phyloP scores from a whole-genome alignment of 2,888 invertebrate species.

The Toxonevra muliebris region DNA sequence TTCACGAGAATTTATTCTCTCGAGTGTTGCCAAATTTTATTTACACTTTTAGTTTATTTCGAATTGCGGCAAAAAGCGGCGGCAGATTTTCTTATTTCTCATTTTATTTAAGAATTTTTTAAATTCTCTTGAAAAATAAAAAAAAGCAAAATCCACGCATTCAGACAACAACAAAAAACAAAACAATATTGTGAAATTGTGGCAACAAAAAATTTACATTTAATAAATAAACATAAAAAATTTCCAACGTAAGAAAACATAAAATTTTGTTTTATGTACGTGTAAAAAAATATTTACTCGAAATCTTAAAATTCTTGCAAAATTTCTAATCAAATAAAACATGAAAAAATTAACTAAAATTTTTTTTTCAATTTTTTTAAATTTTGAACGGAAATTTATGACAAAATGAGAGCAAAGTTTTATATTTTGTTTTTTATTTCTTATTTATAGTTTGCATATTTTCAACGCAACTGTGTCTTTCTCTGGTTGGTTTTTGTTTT shows the following conservation, averaged over 20 bases:
- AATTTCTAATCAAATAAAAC: slow-evolving; percentile 16
- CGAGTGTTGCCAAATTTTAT: slow-evolving; percentile 46
- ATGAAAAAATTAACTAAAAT: too few relatives aligned
- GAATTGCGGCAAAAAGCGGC: slow-evolving; percentile 36
- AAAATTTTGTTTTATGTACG: slow-evolving; percentile 10
- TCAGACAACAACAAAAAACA: not conserved
- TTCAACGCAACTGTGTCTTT: too few relatives aligned
- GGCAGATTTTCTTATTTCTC: slow-evolving; percentile 2
- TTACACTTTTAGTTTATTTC: slow-evolving; percentile 39
- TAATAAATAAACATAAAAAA: not conserved
- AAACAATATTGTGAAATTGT: slow-evolving; percentile 36
- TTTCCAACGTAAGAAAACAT: too few relatives aligned
- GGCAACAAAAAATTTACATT: slow-evolving; percentile 20
- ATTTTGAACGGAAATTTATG: too few relatives aligned
- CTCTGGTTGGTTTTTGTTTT: too few relatives aligned
- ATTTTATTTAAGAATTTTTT: too few relatives aligned
- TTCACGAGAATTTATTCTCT: too few relatives aligned
- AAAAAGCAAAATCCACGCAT: slow-evolving; percentile 8
- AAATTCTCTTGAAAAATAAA: slow-evolving; percentile 1
- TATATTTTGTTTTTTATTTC: too few relatives aligned
- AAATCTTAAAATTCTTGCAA: slow-evolving; percentile 8
- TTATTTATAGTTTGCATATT: too few relatives aligned
- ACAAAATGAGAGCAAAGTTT: too few relatives aligned
- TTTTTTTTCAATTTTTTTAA: too few relatives aligned
- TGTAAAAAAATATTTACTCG: slow-evolving; percentile 18